Evolutionary conservation across 1,140 invertebrate species (phyloP), one percentile per base, ranked within the genome.

Genomic region (Pectinophora gossypiella): DNA sequence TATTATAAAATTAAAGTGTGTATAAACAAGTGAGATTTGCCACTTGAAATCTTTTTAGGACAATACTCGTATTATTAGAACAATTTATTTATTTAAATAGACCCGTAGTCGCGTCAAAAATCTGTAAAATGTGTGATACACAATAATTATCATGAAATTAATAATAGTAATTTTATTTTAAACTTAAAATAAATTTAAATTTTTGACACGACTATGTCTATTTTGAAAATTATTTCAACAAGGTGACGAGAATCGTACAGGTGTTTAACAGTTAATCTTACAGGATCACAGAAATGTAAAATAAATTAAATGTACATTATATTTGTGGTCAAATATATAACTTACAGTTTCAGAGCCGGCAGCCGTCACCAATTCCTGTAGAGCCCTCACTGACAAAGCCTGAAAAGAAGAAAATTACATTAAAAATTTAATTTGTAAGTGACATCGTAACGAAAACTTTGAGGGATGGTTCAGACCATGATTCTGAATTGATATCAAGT

Each of bases 351-450:
- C 95, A 35, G 93, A 95, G 51, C 94, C 95, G 32, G 96, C 94
- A 5, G 97, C 96, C 36, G 96, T 98, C 6, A 98, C 97, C 76
- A 99, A 91, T 89, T 99, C 99, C 89, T 99, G 99, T 36, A 99
- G 88, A 50, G 99, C 99, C 79, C 98, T 91, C 43, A 99, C 98
- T 54, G 98, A 99, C 50, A 99, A 89, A n/a, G 99, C 99, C 91
- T 98, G 95, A 10, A 72, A 51, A 59, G 45, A 62, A 54, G 49
- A 32, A 47, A 9, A 32, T 15, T 27, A 23, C 13, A 5, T 23
- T 19, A 23, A 44, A 5, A 27, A 4, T 23, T 5, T 23, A 23
- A 4, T 23, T 4, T 23, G 22, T 23, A 23, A 23, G 22, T 4
- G 22, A 23, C 22, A 23, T 5, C 22, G 4, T 10, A 5, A 5